A percentile compares a stretch with the other conserved stretches of the same genome.
phyloP scores from a whole-genome alignment of 1,140 invertebrate species.

The Eurosta solidaginis region DNA sequence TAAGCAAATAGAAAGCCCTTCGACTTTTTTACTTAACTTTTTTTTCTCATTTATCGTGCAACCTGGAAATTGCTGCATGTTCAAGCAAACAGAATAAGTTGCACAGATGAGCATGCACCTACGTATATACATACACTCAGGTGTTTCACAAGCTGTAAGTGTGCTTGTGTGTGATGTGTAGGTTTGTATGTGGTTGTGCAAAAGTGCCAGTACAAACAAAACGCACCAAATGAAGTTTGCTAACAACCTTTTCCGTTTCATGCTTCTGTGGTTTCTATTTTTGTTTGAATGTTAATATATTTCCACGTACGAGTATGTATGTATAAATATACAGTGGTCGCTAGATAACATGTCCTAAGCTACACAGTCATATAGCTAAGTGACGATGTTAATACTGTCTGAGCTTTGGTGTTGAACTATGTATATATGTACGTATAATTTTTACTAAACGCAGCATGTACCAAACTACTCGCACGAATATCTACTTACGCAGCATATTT shows the following conservation, averaged over 20 bases:
- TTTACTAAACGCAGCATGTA: neutral
- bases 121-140: neutral
- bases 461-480: too few species aligned
- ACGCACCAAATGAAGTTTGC: neutral
- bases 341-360: neutral
- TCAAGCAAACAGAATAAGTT: conserved; percentile 1
- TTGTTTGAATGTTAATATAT: neutral
- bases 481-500: neutral
- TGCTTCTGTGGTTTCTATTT: neutral
- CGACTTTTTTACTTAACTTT: conserved; percentile 1
- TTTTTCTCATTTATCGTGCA: conserved; percentile 19
- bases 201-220: neutral
- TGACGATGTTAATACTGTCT: conserved; percentile 27
- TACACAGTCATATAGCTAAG: neutral
- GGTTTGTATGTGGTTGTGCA: neutral
- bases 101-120: neutral
- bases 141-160: neutral
- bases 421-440: too few species aligned
- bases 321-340: neutral
- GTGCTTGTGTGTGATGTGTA: neutral
- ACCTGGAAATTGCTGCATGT: conserved; percentile 18
- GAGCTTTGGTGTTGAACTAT: conserved; percentile 5
- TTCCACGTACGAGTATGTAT: neutral
- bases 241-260: neutral
- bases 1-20: neutral